Percentiles rank a stretch among this genome's conserved stretches.
These are phyloP conservation scores for Chaetorhynchus papuensis DNA, from an alignment of 2,113 vertebrate species.

Conservation along the genomic window DNA sequence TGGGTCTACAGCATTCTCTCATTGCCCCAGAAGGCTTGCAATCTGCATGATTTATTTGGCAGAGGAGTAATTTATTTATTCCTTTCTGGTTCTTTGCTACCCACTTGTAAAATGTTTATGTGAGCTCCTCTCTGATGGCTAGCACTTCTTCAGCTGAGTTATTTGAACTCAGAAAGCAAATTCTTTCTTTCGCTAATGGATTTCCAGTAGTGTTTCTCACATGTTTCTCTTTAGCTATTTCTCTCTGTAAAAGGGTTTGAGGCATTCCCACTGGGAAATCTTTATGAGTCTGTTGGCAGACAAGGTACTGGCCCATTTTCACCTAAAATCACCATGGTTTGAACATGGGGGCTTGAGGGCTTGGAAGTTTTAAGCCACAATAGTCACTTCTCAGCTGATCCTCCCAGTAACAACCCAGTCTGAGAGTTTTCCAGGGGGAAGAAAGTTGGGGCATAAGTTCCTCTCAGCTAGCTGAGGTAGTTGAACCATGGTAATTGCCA, in stretches of 20 bases:
- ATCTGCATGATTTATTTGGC: neutral
- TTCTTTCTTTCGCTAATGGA: neutral
- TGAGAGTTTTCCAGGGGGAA: neutral
- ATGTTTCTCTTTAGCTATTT: neutral
- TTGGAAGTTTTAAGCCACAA: neutral
- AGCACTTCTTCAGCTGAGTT: neutral
- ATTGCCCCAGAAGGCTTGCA: neutral
- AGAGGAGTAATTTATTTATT: conserved; percentile 1
- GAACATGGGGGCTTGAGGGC: neutral
- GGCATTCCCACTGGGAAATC: neutral
- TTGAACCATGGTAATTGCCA: neutral
- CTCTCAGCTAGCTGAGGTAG: neutral
- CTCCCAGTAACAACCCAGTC: neutral
- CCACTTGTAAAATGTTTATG: conserved; percentile 11
- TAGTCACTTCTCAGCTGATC: neutral
- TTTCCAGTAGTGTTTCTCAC: conserved; percentile 10
- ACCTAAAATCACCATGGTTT: neutral
- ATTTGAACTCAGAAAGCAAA: neutral
- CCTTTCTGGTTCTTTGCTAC: conserved; percentile 5
- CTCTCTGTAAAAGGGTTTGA: neutral
- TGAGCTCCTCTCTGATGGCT: neutral
- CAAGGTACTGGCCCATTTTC: neutral
- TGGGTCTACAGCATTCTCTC: neutral
- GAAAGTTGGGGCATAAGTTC: neutral
- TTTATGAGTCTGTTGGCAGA: neutral